These are phyloP conservation scores for Hipparchia semele DNA, from an alignment of 2,888 invertebrate genomes.

Conservation along the genomic window DNA sequence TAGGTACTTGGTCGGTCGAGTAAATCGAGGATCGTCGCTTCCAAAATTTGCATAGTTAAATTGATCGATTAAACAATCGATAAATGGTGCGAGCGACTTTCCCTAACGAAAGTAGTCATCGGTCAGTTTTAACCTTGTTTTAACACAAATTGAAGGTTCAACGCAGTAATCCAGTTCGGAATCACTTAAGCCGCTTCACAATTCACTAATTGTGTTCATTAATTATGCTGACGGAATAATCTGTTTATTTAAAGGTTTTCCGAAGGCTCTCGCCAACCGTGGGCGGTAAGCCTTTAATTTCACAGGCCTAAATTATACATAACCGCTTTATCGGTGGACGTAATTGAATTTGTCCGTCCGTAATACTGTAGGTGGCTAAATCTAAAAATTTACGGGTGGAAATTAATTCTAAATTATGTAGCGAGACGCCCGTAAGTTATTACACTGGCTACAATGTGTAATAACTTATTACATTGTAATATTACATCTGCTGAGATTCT, in stretches of 20 bases:
- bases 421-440: too few relatives aligned
- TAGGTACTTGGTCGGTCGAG: too few relatives aligned
- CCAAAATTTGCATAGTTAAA: background rate
- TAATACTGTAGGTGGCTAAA: background rate
- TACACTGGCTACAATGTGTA: too few relatives aligned
- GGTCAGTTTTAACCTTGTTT: background rate
- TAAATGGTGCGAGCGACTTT: background rate
- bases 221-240: constrained; percentile 43
- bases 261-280: constrained; percentile 30
- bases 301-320: constrained; percentile 16
- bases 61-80: background rate
- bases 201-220: constrained; percentile 42
- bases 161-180: constrained; percentile 26
- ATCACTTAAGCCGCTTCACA: constrained; percentile 34
- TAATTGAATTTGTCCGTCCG: background rate
- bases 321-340: background rate
- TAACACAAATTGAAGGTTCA: constrained; percentile 22
- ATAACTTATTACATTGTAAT: too few relatives aligned
- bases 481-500: too few relatives aligned
- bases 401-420: too few relatives aligned
- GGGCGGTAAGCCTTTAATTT: constrained; percentile 27
- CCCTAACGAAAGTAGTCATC: background rate
- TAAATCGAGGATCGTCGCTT: too few relatives aligned
- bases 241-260: constrained; percentile 44
- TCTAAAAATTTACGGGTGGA: too few relatives aligned